Percentiles rank a stretch among this genome's conserved stretches.
Conservation (phyloP, 1,140 invertebrate genomes). For the Papilio aristodemus region DNA sequence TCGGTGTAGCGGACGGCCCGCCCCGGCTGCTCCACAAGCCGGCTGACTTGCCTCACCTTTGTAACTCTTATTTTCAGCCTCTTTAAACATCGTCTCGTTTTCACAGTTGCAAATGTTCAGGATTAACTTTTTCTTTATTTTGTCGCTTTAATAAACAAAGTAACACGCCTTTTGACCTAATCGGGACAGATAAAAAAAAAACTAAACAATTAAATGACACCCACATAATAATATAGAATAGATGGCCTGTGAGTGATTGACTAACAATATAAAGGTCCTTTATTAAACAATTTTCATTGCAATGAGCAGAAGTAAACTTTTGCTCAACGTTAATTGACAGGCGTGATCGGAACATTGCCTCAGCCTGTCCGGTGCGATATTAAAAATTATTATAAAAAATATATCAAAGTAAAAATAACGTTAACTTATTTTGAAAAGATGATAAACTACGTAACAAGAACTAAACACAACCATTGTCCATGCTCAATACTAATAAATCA, state of each 20-base stretch:
- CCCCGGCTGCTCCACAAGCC: neutral
- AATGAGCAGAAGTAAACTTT: neutral
- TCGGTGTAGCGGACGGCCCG: neutral
- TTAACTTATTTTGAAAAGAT: neutral
- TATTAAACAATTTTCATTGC: neutral
- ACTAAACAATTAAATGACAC: too few species aligned
- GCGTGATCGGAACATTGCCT: neutral
- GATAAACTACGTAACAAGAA: too few species aligned
- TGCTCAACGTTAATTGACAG: neutral
- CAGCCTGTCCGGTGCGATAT: too few species aligned
- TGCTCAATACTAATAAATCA: conserved; percentile 21
- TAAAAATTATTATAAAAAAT: too few species aligned
- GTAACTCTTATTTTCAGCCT: neutral
- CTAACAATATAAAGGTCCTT: neutral
- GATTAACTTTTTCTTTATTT: neutral
- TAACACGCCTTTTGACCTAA: neutral
- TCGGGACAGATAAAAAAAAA: neutral
- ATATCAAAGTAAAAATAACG: too few species aligned
- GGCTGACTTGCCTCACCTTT: neutral
- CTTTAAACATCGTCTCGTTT: neutral
- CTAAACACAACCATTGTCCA: neutral
- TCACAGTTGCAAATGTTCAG: neutral
- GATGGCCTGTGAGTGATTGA: neutral
- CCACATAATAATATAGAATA: too few species aligned
- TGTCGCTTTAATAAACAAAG: neutral